Base-by-base conservation (phyloP, 2,888 invertebrate genomes). In the Choristoneura rosaceana region DNA sequence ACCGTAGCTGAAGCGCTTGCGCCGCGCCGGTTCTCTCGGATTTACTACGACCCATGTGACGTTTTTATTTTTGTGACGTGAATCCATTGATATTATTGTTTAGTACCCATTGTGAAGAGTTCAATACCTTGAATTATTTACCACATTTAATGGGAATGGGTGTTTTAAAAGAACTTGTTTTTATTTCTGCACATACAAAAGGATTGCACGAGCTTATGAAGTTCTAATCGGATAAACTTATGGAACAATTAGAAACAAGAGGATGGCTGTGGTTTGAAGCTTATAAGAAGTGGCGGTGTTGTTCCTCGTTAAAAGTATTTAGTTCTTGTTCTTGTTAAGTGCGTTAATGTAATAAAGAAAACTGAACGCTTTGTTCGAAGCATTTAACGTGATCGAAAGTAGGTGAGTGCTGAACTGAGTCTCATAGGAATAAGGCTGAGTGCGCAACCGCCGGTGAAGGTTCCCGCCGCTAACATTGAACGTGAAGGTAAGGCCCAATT, bases 371-470 rank as follows among this genome's bases (percentile, higher is more conserved):
- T 90, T 91, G 90, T 90, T 80, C 75, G 77, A 88, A 84, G 87
- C 87, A 87, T 90, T 90, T 87, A 74, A 78, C 81, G 79, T 87
- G 84, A 87, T 89, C 86, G 88, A 88, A 91, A 91, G 91, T 92
- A 86, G 89, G 91, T 89, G 90, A 90, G 84, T 90, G 88, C 87
- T 84, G 79, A 79, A 78, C 79, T 71, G 77, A 78, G 76, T 76
- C 81, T 77, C 78, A 82, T 82, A 83, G 81, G 82, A 83, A 84
- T 83, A 86, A 81, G 81, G 80, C 75, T 77, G 79, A 79, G 80
- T 83, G 80, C 83, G 83, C 84, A 81, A 79, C 76, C 75, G 52
- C 60, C 69, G 61, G 75, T 73, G 73, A 73, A 71, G 67, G 71
- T 78, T 82, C 80, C 55, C 78, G 78, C 77, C 77, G 76, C 80